Evolutionary conservation across 92 coral and sea anemone genomes (phyloP).

Genomic region (Phenganax subtilis): DNA sequence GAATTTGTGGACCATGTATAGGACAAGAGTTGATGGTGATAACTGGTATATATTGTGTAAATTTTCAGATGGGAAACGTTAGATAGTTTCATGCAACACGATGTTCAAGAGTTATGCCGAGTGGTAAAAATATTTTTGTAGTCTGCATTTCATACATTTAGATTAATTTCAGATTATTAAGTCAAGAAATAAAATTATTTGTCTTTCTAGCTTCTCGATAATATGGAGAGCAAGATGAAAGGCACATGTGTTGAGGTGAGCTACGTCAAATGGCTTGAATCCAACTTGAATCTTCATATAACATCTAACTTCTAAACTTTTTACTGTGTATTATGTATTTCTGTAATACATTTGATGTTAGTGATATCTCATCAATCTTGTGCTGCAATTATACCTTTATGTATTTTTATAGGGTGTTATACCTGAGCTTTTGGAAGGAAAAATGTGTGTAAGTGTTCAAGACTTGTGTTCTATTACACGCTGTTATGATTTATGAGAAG

Average conservation of each 20-base stretch:
- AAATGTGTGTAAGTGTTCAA: constrained; percentile 69
- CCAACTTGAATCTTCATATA: too few species aligned
- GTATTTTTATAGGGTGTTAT: constrained; percentile 70
- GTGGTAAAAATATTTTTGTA: constrained; percentile 51
- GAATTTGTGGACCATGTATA: background rate
- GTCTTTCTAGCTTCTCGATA: constrained; percentile 68
- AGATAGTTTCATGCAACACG: constrained; percentile 99
- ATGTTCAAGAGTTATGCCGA: constrained; percentile 97
- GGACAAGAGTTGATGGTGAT: background rate
- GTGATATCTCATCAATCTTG: background rate
- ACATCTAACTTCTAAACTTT: too few species aligned
- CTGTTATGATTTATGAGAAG: background rate
- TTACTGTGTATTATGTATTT: too few species aligned
- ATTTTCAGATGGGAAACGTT: constrained; percentile 85
- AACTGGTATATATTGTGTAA: background rate
- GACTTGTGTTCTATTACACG: too few species aligned
- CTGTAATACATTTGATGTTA: background rate
- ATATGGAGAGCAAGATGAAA: constrained; percentile 99
- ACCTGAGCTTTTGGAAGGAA: constrained; percentile 88
- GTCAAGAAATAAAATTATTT: background rate
- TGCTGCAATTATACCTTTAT: background rate
- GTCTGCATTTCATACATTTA: background rate
- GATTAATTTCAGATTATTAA: background rate
- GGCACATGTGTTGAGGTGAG: constrained; percentile 98
- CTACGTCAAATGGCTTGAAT: background rate